These are phyloP conservation scores for Melolontha melolontha DNA, from an alignment of 2,888 invertebrate species.

Conservation along the genomic window DNA sequence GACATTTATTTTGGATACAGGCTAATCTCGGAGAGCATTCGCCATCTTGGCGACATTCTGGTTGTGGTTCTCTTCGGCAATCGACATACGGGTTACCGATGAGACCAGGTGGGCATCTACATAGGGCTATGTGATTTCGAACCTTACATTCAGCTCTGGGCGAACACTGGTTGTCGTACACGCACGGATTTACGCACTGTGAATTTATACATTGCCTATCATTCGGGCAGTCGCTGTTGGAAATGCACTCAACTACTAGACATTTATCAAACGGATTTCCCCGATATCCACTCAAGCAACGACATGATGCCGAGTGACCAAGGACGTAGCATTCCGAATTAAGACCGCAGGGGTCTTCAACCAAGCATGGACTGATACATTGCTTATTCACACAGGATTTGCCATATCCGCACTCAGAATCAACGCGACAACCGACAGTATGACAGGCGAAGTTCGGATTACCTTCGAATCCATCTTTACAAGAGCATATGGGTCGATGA, in stretches of 20 bases:
- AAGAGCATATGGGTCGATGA: slow-evolving; percentile 89
- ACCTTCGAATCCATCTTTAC: slow-evolving; percentile 85
- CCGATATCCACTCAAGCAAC: slow-evolving; percentile 83
- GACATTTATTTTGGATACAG: slow-evolving; percentile 85
- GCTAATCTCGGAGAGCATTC: slow-evolving; percentile 86
- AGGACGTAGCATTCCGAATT: slow-evolving; percentile 83
- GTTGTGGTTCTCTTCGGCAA: slow-evolving; percentile 78
- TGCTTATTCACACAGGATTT: slow-evolving; percentile 88
- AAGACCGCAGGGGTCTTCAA: slow-evolving; percentile 82
- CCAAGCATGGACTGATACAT: slow-evolving; percentile 87
- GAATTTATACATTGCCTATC: slow-evolving; percentile 88
- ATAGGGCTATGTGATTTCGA: slow-evolving; percentile 85
- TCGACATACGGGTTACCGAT: slow-evolving; percentile 86
- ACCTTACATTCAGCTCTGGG: slow-evolving; percentile 83
- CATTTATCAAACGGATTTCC: slow-evolving; percentile 83
- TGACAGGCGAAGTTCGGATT: slow-evolving; percentile 86
- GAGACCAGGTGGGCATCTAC: slow-evolving; percentile 83
- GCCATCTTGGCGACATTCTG: slow-evolving; percentile 83
- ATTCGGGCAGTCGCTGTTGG: slow-evolving; percentile 88
- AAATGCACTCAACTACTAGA: slow-evolving; percentile 83
- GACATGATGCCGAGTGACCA: slow-evolving; percentile 80
- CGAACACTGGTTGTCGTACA: slow-evolving; percentile 82
- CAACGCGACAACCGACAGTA: slow-evolving; percentile 83
- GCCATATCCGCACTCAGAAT: slow-evolving; percentile 85
- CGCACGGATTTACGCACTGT: slow-evolving; percentile 87